Evolutionary conservation across 2,113 vertebrate species (phyloP).

Genomic region (Caranx melampygus): DNA sequence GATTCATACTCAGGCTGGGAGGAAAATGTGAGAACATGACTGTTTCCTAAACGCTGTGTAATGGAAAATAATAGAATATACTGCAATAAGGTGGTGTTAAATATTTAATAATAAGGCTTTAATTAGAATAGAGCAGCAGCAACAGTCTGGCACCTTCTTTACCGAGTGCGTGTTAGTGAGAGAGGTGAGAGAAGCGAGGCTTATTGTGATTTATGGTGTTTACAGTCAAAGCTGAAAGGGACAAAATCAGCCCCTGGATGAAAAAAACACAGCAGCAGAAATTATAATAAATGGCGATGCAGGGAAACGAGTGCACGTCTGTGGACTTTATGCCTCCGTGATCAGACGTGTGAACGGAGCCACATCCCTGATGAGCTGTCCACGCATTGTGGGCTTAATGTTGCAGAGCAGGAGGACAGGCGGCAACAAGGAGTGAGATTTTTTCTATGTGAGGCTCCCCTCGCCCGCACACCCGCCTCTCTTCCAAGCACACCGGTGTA

Average conservation of each 20-base stretch:
- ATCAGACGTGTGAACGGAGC: slow-evolving; percentile 39
- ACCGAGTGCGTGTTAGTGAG: slow-evolving; percentile 4
- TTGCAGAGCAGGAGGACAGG: slow-evolving; percentile 34
- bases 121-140: slow-evolving; percentile 38
- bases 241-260: slow-evolving; percentile 34
- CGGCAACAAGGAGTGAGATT: slow-evolving; percentile 10
- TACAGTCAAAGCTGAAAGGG: slow-evolving; percentile 48
- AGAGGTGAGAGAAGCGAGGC: slow-evolving; percentile 18
- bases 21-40: neutral
- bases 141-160: slow-evolving; percentile 14
- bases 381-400: slow-evolving; percentile 37
- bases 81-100: neutral
- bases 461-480: slow-evolving; percentile 13
- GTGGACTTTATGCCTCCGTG: slow-evolving; percentile 11
- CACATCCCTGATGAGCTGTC: slow-evolving; percentile 28
- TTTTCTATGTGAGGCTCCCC: slow-evolving; percentile 17
- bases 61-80: slow-evolving; percentile 17
- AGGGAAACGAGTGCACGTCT: slow-evolving; percentile 15
- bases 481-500: slow-evolving; percentile 22
- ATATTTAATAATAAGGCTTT: slow-evolving; percentile 21
- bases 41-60: slow-evolving; percentile 12
- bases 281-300: slow-evolving; percentile 44
- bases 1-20: neutral
- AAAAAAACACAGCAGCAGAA: slow-evolving; percentile 45
- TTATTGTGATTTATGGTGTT: slow-evolving; percentile 64